Evolutionary conservation across 2,797 vertebrate genomes (phyloP).

Genomic region (Spinus olivaceus): DNA sequence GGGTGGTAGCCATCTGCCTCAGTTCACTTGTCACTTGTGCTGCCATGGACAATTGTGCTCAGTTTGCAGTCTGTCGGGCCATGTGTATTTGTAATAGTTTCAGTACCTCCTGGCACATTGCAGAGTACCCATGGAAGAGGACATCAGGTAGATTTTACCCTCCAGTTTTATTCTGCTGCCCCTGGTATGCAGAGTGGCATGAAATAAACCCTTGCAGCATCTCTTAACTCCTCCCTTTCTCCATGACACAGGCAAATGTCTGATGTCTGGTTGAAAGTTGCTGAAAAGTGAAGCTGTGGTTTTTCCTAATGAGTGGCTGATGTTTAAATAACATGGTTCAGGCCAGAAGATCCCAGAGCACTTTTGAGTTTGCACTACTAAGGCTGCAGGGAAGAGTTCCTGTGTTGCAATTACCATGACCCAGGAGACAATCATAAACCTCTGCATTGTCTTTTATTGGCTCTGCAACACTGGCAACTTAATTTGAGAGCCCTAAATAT

Average conservation of each 20-base stretch:
- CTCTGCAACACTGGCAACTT: neutral
- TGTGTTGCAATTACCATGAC: neutral
- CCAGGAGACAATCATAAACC: neutral
- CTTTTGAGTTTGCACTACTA: neutral
- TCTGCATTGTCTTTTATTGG: neutral
- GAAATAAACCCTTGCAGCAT: neutral
- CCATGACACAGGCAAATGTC: neutral
- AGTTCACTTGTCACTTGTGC: neutral
- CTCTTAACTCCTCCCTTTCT: neutral
- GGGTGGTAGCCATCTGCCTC: constrained; percentile 43
- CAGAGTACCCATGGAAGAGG: neutral
- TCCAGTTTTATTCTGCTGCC: neutral
- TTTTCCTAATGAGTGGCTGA: neutral
- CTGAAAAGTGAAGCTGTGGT: neutral
- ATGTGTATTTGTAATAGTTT: neutral
- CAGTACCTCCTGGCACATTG: neutral
- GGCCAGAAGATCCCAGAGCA: neutral
- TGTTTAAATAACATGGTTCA: neutral
- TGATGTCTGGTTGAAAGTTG: neutral
- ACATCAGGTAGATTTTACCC: neutral
- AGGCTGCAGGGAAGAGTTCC: neutral
- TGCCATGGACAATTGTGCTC: neutral
- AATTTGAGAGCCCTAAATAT: neutral
- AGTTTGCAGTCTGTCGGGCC: neutral
- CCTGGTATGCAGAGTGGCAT: neutral